phyloP scores from a whole-genome alignment of 2,113 vertebrate species.

The Rostratula benghalensis region DNA sequence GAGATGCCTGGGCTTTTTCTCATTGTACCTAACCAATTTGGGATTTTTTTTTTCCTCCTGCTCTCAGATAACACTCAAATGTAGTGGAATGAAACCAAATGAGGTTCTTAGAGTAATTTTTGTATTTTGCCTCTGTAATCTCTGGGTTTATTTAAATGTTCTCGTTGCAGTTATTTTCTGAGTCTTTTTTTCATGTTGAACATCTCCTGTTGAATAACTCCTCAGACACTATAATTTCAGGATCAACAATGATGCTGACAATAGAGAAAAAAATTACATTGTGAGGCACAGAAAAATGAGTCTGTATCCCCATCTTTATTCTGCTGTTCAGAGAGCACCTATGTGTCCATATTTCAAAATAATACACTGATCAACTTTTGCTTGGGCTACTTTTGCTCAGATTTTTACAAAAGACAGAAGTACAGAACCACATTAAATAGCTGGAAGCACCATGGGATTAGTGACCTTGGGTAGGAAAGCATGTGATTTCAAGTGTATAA shows the following conservation, averaged over 20 bases:
- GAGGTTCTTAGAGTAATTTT: not conserved
- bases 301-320: constrained; percentile 49
- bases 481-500: not conserved
- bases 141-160: constrained; percentile 57
- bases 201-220: constrained; percentile 41
- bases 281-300: constrained; percentile 52
- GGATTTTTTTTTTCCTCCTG: not conserved
- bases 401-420: constrained; percentile 1
- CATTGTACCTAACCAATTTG: not conserved
- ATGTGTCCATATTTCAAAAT: constrained; percentile 50
- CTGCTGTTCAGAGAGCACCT: constrained; percentile 32
- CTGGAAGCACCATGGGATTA: not conserved
- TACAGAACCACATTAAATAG: not conserved
- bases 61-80: not conserved
- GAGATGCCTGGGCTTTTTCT: not conserved
- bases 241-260: constrained; percentile 65
- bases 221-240: constrained; percentile 73
- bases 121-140: constrained; percentile 12
- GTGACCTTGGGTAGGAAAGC: not conserved
- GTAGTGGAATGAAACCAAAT: not conserved
- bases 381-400: constrained; percentile 32
- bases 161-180: constrained; percentile 33
- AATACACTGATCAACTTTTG: constrained; percentile 37
- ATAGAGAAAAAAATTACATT: constrained; percentile 60
- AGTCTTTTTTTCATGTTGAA: constrained; percentile 51